Evolutionary conservation across 2,113 vertebrate genomes (phyloP).

Genomic region (Erythrocercus mccallii): DNA sequence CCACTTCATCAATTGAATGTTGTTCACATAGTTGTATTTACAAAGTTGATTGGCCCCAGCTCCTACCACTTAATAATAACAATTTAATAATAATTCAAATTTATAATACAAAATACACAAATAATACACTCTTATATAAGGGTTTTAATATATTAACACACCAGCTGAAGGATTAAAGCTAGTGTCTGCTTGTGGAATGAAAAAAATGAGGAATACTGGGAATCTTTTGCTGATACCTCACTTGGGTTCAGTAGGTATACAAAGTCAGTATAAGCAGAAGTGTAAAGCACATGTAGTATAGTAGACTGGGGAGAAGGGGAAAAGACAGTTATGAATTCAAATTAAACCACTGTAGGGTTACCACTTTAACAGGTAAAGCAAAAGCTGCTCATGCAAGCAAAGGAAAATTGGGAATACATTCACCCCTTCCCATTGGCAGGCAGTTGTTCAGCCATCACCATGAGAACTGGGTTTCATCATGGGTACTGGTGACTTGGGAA

Average conservation of each 20-base stretch:
- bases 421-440: background rate
- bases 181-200: background rate
- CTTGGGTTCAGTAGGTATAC: background rate
- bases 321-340: background rate
- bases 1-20: background rate
- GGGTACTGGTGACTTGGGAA: background rate
- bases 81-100: background rate
- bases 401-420: background rate
- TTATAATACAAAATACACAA: background rate
- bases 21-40: background rate
- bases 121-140: background rate
- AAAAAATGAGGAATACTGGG: background rate
- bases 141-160: background rate
- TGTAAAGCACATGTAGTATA: background rate
- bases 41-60: background rate
- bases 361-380: background rate
- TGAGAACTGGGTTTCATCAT: background rate
- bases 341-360: background rate
- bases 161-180: background rate
- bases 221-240: background rate
- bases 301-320: background rate
- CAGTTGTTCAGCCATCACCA: background rate
- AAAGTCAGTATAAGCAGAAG: background rate
- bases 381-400: background rate
- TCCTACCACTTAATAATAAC: background rate